phyloP scores from a whole-genome alignment of 2,797 vertebrate species.

The Lemur catta region DNA sequence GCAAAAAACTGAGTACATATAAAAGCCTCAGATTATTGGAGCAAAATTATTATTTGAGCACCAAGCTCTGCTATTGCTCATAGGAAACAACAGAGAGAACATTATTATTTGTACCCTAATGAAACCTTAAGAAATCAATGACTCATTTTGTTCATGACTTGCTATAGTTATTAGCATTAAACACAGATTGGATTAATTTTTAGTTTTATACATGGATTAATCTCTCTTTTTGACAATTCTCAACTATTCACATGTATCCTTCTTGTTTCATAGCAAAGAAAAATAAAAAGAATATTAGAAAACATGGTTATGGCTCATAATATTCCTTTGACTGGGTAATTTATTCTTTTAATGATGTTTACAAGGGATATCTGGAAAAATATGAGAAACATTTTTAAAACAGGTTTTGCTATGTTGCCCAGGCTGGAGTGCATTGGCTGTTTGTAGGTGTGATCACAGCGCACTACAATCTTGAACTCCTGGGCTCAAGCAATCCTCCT shows the following conservation, averaged over 20 bases:
- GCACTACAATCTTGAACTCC: background rate
- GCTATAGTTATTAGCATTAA: background rate
- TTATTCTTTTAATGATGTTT: constrained; percentile 24
- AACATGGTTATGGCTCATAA: background rate
- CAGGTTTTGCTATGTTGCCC: background rate
- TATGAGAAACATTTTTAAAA: background rate
- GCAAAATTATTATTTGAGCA: background rate
- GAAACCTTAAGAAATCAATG: background rate
- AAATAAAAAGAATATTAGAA: background rate
- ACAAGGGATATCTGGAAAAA: background rate
- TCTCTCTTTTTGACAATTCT: background rate
- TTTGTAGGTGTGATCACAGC: background rate
- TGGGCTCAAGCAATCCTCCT: background rate
- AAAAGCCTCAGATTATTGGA: background rate
- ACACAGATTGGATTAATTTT: background rate
- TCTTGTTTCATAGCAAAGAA: background rate
- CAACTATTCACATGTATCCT: background rate
- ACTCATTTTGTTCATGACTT: background rate
- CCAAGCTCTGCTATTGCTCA: background rate
- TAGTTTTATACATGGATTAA: background rate
- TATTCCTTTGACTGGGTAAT: background rate
- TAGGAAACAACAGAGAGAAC: background rate
- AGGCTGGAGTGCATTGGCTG: background rate
- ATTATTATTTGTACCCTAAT: background rate
- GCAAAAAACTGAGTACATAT: background rate